Evolutionary conservation across 2,888 invertebrate species (phyloP).

Genomic region (Campoletis raptor): DNA sequence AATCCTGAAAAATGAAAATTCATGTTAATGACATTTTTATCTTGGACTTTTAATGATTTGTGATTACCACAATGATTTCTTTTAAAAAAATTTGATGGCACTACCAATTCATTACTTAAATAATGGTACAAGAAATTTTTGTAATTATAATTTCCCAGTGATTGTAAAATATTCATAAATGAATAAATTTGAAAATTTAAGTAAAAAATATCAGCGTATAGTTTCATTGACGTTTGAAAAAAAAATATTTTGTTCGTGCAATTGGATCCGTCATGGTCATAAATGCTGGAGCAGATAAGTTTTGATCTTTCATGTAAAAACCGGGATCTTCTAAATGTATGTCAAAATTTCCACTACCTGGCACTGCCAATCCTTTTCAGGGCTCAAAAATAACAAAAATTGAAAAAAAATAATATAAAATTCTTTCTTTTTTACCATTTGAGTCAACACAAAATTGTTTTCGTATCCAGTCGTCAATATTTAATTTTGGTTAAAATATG

Average conservation of each 20-base stretch:
- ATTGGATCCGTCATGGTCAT: background rate
- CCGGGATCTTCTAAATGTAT: background rate
- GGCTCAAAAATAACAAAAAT: background rate
- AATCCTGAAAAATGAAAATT: slow-evolving; percentile 22
- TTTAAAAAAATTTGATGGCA: background rate
- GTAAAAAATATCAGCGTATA: background rate
- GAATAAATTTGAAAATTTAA: background rate
- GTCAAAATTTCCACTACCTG: background rate
- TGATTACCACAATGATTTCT: background rate
- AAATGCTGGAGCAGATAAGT: background rate
- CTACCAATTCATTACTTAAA: background rate
- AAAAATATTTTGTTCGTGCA: background rate
- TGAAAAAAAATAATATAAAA: too few species aligned
- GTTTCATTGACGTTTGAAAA: background rate
- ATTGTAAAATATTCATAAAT: too few species aligned
- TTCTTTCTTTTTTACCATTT: too few species aligned
- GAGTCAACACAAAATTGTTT: too few species aligned
- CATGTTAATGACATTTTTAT: background rate
- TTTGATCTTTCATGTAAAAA: background rate
- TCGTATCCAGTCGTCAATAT: background rate
- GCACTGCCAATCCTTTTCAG: background rate
- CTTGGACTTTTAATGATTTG: background rate
- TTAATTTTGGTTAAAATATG: background rate
- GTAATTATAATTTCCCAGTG: too few species aligned
- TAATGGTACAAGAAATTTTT: background rate